Conservation (phyloP, 2,888 invertebrate species). For the Lycaena phlaeas region DNA sequence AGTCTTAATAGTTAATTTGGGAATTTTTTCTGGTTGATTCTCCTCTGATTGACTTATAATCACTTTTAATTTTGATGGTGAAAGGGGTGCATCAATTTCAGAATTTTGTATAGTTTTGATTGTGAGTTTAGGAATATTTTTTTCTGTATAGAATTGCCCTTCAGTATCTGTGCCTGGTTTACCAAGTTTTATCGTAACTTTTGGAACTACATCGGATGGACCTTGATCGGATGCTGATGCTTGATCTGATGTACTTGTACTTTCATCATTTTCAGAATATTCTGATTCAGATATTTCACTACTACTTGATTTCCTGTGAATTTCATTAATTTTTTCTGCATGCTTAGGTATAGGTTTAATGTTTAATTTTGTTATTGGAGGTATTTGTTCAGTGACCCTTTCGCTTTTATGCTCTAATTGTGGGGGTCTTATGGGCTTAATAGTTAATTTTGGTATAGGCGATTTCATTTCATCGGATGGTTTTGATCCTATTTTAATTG, state of each 20-base stretch:
- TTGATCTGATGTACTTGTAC: constrained; percentile 57
- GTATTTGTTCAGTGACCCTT: constrained; percentile 40
- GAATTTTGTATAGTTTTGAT: constrained; percentile 53
- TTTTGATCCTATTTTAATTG: constrained; percentile 57
- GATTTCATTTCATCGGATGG: constrained; percentile 49
- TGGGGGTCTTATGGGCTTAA: constrained; percentile 42
- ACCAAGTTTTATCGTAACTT: constrained; percentile 62
- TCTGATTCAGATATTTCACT: constrained; percentile 70
- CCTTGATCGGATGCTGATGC: constrained; percentile 57
- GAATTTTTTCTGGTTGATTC: constrained; percentile 46
- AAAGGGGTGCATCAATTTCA: constrained; percentile 44
- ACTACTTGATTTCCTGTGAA: constrained; percentile 62
- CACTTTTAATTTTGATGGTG: constrained; percentile 49
- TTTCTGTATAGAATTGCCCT: constrained; percentile 58
- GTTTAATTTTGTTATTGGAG: constrained; percentile 56
- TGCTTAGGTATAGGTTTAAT: constrained; percentile 65
- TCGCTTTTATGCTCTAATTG: constrained; percentile 26
- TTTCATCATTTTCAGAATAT: constrained; percentile 71
- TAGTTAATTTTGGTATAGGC: constrained; percentile 55
- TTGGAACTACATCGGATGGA: constrained; percentile 47
- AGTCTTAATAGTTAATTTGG: constrained; percentile 61
- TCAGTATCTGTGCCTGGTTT: constrained; percentile 59
- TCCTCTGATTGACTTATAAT: constrained; percentile 53
- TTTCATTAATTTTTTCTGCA: constrained; percentile 58
- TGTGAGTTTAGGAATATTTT: constrained; percentile 58